These are phyloP conservation scores for Eospalax fontanierii DNA, from an alignment of 2,797 vertebrate species.

Conservation along the genomic window DNA sequence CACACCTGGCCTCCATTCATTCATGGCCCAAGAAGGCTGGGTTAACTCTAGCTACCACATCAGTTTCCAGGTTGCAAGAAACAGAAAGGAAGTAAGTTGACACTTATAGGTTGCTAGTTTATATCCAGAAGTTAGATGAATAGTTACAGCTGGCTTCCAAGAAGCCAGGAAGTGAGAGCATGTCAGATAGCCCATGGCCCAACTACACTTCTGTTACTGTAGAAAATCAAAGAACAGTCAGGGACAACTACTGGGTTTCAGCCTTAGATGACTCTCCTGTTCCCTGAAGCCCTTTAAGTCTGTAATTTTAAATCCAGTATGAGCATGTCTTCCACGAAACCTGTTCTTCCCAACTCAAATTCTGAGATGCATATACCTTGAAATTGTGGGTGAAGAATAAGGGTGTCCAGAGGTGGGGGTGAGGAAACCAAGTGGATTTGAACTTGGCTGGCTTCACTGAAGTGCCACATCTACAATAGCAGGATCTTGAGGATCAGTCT, in stretches of 20 bases:
- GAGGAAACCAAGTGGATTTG: not conserved
- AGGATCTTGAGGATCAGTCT: not conserved
- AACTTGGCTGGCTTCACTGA: not conserved
- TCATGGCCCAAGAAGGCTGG: not conserved
- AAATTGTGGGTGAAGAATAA: not conserved
- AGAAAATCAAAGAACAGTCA: not conserved
- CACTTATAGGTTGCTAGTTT: not conserved
- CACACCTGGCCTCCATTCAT: not conserved
- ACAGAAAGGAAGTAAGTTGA: not conserved
- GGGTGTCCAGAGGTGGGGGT: not conserved
- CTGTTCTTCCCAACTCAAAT: constrained; percentile 22
- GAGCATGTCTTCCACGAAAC: constrained; percentile 4
- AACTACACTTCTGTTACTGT: not conserved
- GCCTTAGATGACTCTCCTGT: not conserved
- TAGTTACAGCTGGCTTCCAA: not conserved
- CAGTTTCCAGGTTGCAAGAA: not conserved
- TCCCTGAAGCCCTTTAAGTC: not conserved
- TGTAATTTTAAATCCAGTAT: constrained; percentile 20
- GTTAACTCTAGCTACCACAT: not conserved
- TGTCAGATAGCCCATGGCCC: not conserved
- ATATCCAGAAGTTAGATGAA: constrained; percentile 17
- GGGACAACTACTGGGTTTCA: not conserved
- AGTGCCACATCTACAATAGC: not conserved
- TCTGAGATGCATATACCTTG: not conserved
- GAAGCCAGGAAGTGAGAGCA: not conserved